phyloP scores from a whole-genome alignment of 2,888 invertebrate species.

The Bimastos eiseni region DNA sequence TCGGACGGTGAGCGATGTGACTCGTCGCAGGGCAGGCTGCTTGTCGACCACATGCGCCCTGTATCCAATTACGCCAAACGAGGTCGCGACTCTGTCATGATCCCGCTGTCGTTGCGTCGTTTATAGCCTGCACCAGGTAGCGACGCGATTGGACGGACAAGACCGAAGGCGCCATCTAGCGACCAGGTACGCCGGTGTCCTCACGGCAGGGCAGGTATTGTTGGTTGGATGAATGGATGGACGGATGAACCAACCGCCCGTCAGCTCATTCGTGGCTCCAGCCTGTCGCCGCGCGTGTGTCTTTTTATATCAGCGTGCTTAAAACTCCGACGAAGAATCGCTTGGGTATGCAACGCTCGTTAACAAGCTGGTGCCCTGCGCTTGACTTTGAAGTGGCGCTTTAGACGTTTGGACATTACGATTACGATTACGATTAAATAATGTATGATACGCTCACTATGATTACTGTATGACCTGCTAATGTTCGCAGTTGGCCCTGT shows the following conservation, averaged over 20 bases:
- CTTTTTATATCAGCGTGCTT: not conserved
- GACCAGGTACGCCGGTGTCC: not conserved
- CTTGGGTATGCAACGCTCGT: too few species aligned
- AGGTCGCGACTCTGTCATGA: not conserved
- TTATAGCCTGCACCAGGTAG: not conserved
- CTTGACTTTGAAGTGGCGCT: too few species aligned
- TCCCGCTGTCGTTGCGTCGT: not conserved
- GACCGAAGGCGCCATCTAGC: not conserved
- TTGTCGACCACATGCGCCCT: not conserved
- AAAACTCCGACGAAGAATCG: not conserved
- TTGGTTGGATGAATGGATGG: not conserved
- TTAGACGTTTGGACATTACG: too few species aligned
- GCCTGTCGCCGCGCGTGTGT: not conserved
- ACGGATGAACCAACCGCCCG: not conserved
- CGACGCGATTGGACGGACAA: not conserved
- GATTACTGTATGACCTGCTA: not conserved
- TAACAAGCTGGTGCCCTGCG: too few species aligned
- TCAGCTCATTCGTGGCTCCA: not conserved
- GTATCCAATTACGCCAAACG: not conserved
- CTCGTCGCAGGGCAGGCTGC: too few species aligned
- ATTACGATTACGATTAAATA: too few species aligned
- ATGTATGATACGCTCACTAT: not conserved
- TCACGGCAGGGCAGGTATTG: not conserved
- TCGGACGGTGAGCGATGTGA: not conserved
- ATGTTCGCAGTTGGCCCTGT: too few species aligned